A percentile compares a stretch with the other conserved stretches of the same genome.
Evolutionary conservation across 1,140 invertebrate species (phyloP).

Genomic region (Linepithema humile): DNA sequence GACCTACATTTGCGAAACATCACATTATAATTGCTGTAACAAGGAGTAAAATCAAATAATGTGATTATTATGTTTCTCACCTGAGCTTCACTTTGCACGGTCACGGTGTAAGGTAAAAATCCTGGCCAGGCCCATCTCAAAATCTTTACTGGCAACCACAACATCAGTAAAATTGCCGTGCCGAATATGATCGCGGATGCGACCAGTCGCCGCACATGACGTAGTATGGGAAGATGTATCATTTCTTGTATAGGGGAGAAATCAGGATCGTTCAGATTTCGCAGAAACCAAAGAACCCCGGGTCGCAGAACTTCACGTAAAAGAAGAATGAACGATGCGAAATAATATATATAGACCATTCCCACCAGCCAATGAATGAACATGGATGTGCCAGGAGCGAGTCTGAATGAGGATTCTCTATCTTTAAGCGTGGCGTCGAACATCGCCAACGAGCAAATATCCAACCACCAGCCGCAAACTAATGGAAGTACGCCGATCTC

Average conservation of each 20-base stretch:
- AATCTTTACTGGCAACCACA: constrained; percentile 97
- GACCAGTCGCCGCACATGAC: constrained; percentile 95
- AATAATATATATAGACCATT: constrained; percentile 99
- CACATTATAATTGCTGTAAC: not conserved
- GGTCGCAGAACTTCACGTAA: constrained; percentile 97
- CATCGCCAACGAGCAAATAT: constrained; percentile 98
- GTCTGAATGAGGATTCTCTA: constrained; percentile 93
- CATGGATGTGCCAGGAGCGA: constrained; percentile 97
- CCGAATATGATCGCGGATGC: constrained; percentile 98
- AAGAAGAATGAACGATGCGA: constrained; percentile 98
- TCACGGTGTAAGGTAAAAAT: constrained; percentile 97
- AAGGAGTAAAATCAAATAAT: not conserved
- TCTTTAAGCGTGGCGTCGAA: constrained; percentile 96
- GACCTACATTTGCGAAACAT: constrained; percentile 82
- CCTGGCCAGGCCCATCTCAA: constrained; percentile 93
- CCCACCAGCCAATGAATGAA: constrained; percentile 99
- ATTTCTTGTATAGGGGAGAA: constrained; percentile 99
- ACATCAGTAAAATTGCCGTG: constrained; percentile 96
- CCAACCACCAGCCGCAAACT: constrained; percentile 99
- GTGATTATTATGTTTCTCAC: constrained; percentile 83
- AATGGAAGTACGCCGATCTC: constrained; percentile 98
- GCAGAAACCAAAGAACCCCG: constrained; percentile 97
- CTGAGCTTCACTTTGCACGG: constrained; percentile 91
- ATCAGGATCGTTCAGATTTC: constrained; percentile 99
- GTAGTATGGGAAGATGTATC: constrained; percentile 97